phyloP scores from a whole-genome alignment of 2,113 vertebrate genomes.

The Periophthalmodon schlosseri region DNA sequence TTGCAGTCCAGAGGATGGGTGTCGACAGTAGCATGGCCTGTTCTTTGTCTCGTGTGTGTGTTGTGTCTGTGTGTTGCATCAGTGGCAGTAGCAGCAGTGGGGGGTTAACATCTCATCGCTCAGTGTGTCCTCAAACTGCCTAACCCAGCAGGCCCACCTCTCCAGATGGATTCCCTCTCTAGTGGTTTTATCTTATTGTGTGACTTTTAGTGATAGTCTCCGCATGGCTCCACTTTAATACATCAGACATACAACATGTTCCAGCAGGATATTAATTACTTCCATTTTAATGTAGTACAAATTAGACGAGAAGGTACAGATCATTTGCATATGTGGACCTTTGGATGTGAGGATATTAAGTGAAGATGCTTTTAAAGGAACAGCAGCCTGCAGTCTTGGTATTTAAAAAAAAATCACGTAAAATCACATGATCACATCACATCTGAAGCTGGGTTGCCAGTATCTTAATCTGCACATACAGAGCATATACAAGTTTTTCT shows the following conservation, averaged over 20 bases:
- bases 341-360: not conserved
- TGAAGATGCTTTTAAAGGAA: not conserved
- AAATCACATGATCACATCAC: no score
- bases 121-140: constrained; percentile 63
- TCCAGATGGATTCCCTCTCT: constrained; percentile 18
- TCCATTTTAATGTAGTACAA: constrained; percentile 38
- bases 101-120: constrained; percentile 51
- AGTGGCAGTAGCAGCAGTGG: constrained; percentile 35
- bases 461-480: no score
- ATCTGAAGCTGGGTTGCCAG: no score
- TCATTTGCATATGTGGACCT: constrained; percentile 15
- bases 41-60: constrained; percentile 5
- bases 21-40: not conserved
- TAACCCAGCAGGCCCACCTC: constrained; percentile 21
- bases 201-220: constrained; percentile 43
- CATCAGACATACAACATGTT: constrained; percentile 27
- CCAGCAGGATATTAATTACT: constrained; percentile 43
- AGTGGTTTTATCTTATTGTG: constrained; percentile 32
- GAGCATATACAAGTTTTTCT: no score
- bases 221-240: constrained; percentile 42
- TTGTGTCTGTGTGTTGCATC: constrained; percentile 45
- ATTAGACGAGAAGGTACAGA: constrained; percentile 25
- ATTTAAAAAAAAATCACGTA: no score
- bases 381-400: no score
- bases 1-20: not conserved